Base-by-base conservation (phyloP, 2,113 vertebrate species). In the Microtus oregoni region DNA sequence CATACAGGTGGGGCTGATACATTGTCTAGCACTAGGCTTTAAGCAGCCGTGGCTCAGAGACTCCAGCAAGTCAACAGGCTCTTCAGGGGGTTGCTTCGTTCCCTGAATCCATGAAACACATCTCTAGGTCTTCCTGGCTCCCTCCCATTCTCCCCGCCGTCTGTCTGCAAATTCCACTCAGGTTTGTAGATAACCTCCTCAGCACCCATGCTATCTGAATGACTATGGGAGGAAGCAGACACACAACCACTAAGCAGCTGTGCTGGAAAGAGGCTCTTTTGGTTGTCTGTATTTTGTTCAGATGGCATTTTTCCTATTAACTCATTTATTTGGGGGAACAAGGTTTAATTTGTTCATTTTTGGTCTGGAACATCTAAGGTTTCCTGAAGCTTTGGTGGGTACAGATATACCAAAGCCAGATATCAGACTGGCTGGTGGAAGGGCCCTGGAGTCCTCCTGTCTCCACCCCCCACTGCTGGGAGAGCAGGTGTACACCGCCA, bases 301-400 rank as follows among this genome's bases (percentile, higher is more conserved):
- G 3, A 63, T 44, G 26, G 26, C 35, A 11, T 22, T 41, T 32
- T 41, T 81, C 81, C 72, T 89, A 65, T 67, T 79, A 67, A 26
- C 24, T 76, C 79, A 88, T 78, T 78, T 35, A 11, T 83, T 93
- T 85, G 0, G 14, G 63, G 32, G 10, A 83, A 35, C 61, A 28
- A n/a, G 68, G 17, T n/a, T 93, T 92, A 58, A n/a, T 90, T 78
- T 86, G 35, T 65, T 94, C 63, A 13, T 28, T 94, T 86, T 89
- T 4, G 47, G 35, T 86, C 95, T 50, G 94, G 26, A 92, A 24
- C 50, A 65, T n/a, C 38, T 81, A 76, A 92, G 63, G 9, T 85
- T 91, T 96, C n/a, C 63, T 47, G 30, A 91, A 90, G 32, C n/a
- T 89, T 47, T 76, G 28, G 70, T 81, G 38, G 15, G 1, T 61